Base-by-base conservation (phyloP, 2,797 vertebrate genomes). In the Cottoperca gobio region DNA sequence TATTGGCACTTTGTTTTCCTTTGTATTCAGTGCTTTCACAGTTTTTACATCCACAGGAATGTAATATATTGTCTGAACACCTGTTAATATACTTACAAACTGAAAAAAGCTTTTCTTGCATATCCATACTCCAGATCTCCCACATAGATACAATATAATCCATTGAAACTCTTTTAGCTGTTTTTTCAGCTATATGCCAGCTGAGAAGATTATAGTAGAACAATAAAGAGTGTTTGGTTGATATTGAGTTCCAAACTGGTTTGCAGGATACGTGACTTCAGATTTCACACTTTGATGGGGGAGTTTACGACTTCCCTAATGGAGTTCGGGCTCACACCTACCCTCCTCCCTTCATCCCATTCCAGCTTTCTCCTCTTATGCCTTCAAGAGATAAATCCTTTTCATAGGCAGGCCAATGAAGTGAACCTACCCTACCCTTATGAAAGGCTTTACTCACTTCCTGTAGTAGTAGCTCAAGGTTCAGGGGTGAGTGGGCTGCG, bases 381-480 rank as follows among this genome's bases (percentile, higher is more conserved):
- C 74, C 59, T 87, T 71, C 78, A 60, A 78, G 76, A 91, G 86
- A 90, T 90, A 90, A 93, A 94, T 84, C 85, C 80, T 78, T 86
- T 88, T 90, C 82, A 81, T 73, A 70, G 69, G 63, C 60, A 61
- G 62, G 55, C 78, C 76, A 42, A 52, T 77, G 73, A 59, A 70
- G 69, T 88, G 84, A 91, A 89, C 86, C 87, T 76, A 63, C 71
- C 53, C 84, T 83, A 71, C 88, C 86, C 85, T 87, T 83, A 84
- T 86, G 86, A 92, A 91, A 81, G 76, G 82, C 82, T 91, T 87
- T 82, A 71, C 89, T 92, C 73, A 83, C 92, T 93, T 94, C 89
- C 91, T 94, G 93, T 90, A 81, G 81, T 91, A 90, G 90, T 91
- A 85, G 79, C 85, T 88, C 77, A 79, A 70, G 75, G 89, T 87